Conservation (phyloP, 2,888 invertebrate genomes). For the Stenolophus ochropezus region DNA sequence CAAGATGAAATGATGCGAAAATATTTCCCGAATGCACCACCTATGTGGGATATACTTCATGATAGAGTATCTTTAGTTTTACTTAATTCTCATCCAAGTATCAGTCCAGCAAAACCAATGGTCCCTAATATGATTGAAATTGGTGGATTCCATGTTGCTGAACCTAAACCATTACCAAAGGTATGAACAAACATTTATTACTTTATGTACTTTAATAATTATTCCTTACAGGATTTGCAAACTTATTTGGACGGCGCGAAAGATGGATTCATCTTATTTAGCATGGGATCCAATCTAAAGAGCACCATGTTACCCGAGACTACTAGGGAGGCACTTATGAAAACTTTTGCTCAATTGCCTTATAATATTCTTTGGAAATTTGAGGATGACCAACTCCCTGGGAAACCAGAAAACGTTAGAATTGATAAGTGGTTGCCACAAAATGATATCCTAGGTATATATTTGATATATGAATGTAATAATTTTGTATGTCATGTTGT, state of each 20-base stretch:
- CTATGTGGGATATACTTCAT: conserved; percentile 29
- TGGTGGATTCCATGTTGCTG: conserved; percentile 41
- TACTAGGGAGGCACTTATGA: conserved; percentile 62
- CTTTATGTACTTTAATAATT: not conserved
- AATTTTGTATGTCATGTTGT: not conserved
- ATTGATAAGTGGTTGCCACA: conserved; percentile 72
- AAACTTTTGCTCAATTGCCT: conserved; percentile 64
- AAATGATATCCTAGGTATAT: conserved; percentile 65
- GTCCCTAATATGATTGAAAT: conserved; percentile 59
- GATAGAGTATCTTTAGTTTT: conserved; percentile 51
- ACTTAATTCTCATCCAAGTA: conserved; percentile 56
- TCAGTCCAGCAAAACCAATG: conserved; percentile 30
- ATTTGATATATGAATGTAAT: not conserved
- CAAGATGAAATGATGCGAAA: conserved; percentile 49
- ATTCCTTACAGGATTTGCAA: conserved; percentile 1
- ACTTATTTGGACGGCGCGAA: conserved; percentile 62
- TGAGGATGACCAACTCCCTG: conserved; percentile 71
- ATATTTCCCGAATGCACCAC: conserved; percentile 50
- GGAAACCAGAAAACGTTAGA: conserved; percentile 71
- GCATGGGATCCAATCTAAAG: conserved; percentile 66
- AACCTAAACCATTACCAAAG: conserved; percentile 38
- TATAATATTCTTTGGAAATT: conserved; percentile 74
- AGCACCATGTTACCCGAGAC: conserved; percentile 63
- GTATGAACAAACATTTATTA: not conserved
- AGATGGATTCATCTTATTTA: conserved; percentile 67